phyloP scores from a whole-genome alignment of 2,888 invertebrate species.

The Phytoseiulus persimilis region DNA sequence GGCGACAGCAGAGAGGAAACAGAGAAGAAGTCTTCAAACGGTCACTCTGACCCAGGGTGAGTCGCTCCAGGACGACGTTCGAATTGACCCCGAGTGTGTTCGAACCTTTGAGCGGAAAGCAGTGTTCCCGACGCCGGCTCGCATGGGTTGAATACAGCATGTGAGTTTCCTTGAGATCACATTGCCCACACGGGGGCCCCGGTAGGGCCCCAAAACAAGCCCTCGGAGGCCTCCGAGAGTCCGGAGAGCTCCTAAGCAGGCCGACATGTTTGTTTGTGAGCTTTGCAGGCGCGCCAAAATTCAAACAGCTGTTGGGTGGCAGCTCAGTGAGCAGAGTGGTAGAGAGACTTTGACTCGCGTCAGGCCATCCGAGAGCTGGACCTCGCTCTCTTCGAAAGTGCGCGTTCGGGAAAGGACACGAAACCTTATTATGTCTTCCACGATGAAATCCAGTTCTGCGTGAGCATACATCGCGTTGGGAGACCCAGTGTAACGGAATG shows the following conservation, averaged over 20 bases:
- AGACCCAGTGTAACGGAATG: too few species aligned
- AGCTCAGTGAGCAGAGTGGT: background rate
- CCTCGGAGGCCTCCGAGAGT: background rate
- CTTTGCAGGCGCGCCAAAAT: background rate
- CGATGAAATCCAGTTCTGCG: too few species aligned
- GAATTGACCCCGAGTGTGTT: background rate
- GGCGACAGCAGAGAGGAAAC: background rate
- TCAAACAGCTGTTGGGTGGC: background rate
- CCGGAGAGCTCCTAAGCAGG: constrained; percentile 29
- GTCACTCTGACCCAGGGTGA: background rate
- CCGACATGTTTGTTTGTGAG: constrained; percentile 34
- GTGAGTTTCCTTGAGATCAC: background rate
- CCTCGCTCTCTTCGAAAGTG: background rate
- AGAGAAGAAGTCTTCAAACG: background rate
- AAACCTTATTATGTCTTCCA: too few species aligned
- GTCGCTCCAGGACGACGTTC: background rate
- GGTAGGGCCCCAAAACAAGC: background rate
- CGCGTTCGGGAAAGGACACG: too few species aligned
- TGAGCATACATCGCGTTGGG: too few species aligned
- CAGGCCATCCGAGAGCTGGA: background rate
- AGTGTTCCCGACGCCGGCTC: background rate
- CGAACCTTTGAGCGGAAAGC: background rate
- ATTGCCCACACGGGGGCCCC: background rate
- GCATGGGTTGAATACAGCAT: background rate
- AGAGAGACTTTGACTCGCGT: background rate